A percentile compares a stretch with the other conserved stretches of the same genome.
phyloP scores from a whole-genome alignment of 2,797 vertebrate species.

The Melanotaenia trifasciata region DNA sequence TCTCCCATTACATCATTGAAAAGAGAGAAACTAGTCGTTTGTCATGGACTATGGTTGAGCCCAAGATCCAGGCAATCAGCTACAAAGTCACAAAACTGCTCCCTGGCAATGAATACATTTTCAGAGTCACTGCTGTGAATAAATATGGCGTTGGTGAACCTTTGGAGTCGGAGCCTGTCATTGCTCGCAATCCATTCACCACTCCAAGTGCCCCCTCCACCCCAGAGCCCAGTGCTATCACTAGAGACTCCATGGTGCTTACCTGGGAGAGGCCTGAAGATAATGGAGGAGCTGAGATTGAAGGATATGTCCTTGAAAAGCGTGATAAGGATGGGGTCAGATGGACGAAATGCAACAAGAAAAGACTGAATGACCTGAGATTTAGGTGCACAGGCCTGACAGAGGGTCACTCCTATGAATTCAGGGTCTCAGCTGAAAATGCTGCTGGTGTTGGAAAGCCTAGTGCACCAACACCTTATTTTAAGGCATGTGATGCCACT shows the following conservation, averaged over 20 bases:
- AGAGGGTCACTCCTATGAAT: conserved; percentile 95
- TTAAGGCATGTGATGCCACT: conserved; percentile 91
- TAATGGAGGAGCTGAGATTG: conserved; percentile 94
- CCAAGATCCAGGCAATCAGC: conserved; percentile 92
- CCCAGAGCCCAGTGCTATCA: conserved; percentile 88
- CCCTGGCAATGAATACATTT: conserved; percentile 97
- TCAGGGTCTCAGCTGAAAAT: conserved; percentile 96
- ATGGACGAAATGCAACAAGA: conserved; percentile 97
- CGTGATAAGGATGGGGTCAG: conserved; percentile 97
- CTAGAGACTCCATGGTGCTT: conserved; percentile 93
- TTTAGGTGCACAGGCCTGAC: conserved; percentile 93
- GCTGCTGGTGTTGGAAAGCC: conserved; percentile 93
- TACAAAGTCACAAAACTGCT: conserved; percentile 96
- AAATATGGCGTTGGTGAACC: conserved; percentile 98
- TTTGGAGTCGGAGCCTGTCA: conserved; percentile 91
- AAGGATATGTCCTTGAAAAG: conserved; percentile 96
- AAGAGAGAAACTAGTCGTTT: conserved; percentile 97
- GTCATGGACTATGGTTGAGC: conserved; percentile 94
- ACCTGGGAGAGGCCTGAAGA: conserved; percentile 94
- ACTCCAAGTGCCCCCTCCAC: conserved; percentile 91
- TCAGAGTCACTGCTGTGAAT: conserved; percentile 98
- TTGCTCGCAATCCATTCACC: conserved; percentile 94
- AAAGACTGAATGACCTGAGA: conserved; percentile 91
- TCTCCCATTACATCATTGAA: conserved; percentile 96
- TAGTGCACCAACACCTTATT: conserved; percentile 90